Evolutionary conservation across 2,113 vertebrate genomes (phyloP).

Genomic region (Setophaga kirtlandii): DNA sequence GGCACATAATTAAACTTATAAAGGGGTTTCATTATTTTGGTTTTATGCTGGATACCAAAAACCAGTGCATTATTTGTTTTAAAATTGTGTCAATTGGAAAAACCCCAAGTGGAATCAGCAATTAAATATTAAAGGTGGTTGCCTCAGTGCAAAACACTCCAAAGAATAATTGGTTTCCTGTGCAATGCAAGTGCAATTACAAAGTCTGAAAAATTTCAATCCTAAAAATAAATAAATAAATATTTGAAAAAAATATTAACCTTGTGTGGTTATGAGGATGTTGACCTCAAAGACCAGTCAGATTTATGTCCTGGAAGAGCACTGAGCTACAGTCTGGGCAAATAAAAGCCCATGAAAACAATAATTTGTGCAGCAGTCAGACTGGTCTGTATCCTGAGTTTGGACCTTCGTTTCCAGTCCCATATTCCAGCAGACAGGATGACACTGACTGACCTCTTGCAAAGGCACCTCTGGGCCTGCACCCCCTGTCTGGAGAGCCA

Average conservation of each 20-base stretch:
- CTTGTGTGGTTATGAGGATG: not conserved
- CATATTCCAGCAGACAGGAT: rapidly evolving
- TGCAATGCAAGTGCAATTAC: not conserved
- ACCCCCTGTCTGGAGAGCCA: not conserved
- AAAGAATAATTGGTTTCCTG: slow-evolving; percentile 28
- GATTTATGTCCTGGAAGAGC: not conserved
- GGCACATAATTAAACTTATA: slow-evolving; percentile 69
- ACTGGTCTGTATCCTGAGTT: not conserved
- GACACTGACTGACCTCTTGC: not conserved
- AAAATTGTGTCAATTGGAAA: slow-evolving; percentile 49
- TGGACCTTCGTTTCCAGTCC: not conserved
- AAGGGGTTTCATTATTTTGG: slow-evolving; percentile 31
- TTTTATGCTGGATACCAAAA: slow-evolving; percentile 37
- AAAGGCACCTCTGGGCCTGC: not conserved
- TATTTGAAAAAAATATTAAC: not conserved
- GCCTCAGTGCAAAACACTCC: slow-evolving; percentile 4
- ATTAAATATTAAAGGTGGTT: slow-evolving; percentile 61
- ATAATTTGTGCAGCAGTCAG: not conserved
- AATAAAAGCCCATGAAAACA: not conserved
- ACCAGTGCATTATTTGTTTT: slow-evolving; percentile 54
- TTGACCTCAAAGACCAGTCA: not conserved
- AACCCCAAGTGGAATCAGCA: slow-evolving; percentile 27
- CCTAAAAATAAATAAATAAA: not conserved
- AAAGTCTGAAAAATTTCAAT: not conserved
- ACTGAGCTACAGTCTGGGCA: not conserved